Base-by-base conservation (phyloP, 2,113 vertebrate species). In the Thryonomys swinderianus region DNA sequence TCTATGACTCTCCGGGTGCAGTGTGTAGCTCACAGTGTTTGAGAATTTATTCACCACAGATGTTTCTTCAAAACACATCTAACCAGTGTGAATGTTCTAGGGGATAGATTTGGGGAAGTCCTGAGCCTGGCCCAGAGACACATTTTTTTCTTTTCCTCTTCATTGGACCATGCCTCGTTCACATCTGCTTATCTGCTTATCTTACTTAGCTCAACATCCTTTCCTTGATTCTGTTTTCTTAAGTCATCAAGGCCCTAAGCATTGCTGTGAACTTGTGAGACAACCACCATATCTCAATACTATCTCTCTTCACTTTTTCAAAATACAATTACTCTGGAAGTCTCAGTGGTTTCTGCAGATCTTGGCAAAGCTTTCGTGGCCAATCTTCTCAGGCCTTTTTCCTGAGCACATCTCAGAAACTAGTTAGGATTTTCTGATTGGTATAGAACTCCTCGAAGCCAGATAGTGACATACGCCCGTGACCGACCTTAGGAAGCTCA, bases 371-470 rank as follows among this genome's bases (percentile, higher is more conserved):
- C 3, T 32, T 61, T 48, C 25, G 8, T 32, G 25, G 11, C n/a
- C 27, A 73, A 0, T 3, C 7, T 37, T 81, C 30, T 7, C 10
- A 37, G 34, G 3, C 5, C 25, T 79, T 48, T 27, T 57, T 14
- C 90, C 78, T 40, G 30, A 27, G 16, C 42, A 85, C 53, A 34
- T 9, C 45, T 81, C 67, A 14, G 10, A 92, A 53, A 67, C 37
- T 4, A 40, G 66, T 82, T 90, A 45, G 53, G 82, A 20, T 67
- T 96, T 80, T 40, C 81, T 96, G 87, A 61, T 61, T 71, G 93
- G 81, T 34, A 87, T 64, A 90, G 76, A 66, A 48, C 69, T 62
- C 82, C 20, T 89, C 16, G 42, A 64, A 83, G 16, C n/a, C 32
- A 30, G 5, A n/a, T 4, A 71, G 80, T n/a, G 81, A 88, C 73